Evolutionary conservation across 2,888 invertebrate species (phyloP).

Genomic region (Cremastobaeus sp.): DNA sequence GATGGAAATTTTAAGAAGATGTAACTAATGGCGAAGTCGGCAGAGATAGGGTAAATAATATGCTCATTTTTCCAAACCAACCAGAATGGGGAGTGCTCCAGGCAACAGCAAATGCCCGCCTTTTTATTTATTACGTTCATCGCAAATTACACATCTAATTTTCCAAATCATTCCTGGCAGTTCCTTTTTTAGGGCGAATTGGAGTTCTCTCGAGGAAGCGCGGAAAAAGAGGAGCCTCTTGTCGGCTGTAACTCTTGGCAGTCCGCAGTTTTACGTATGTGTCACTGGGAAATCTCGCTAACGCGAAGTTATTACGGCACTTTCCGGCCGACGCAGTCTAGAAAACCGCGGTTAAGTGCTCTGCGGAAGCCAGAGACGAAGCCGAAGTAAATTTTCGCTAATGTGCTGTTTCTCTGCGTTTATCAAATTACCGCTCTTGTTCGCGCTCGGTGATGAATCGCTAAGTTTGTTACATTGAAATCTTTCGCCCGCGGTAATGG

Average conservation of each 20-base stretch:
- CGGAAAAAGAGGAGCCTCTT: too few relatives aligned
- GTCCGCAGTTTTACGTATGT: conserved; percentile 38
- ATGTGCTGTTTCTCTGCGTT: conserved; percentile 60
- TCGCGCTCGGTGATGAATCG: conserved; percentile 50
- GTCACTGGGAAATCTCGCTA: conserved; percentile 60
- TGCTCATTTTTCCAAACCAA: too few relatives aligned
- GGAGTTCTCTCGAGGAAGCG: too few relatives aligned
- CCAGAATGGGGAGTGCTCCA: too few relatives aligned
- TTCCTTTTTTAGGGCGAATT: too few relatives aligned
- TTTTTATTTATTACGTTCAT: too few relatives aligned
- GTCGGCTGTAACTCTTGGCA: conserved; percentile 35
- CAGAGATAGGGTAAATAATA: too few relatives aligned
- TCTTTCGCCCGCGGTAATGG: conserved; percentile 50
- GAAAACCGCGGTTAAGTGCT: conserved; percentile 66
- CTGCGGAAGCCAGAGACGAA: conserved; percentile 59
- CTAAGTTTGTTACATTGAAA: conserved; percentile 50
- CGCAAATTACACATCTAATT: too few relatives aligned
- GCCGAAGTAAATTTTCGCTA: conserved; percentile 64
- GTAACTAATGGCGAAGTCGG: too few relatives aligned
- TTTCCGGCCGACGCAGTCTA: conserved; percentile 60
- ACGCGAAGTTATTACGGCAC: conserved; percentile 66
- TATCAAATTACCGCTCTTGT: conserved; percentile 63
- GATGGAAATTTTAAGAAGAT: conserved; percentile 56
- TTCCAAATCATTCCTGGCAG: too few relatives aligned
- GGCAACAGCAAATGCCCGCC: too few relatives aligned